phyloP scores from a whole-genome alignment of 2,113 vertebrate species.

The Heterotis niloticus region DNA sequence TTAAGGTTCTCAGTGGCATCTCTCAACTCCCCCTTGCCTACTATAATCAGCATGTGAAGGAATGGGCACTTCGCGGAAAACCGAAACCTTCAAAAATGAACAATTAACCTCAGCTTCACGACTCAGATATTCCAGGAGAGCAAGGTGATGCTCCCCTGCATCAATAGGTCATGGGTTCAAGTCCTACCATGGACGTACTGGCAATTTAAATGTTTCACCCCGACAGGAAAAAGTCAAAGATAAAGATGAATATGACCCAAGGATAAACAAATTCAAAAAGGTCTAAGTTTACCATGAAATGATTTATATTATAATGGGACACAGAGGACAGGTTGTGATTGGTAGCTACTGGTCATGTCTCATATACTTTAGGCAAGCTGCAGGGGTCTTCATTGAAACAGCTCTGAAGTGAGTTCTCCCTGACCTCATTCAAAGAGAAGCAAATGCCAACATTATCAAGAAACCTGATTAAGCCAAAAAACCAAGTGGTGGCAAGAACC shows the following conservation, averaged over 20 bases:
- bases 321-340: too few species aligned
- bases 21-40: neutral
- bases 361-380: too few species aligned
- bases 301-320: too few species aligned
- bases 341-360: too few species aligned
- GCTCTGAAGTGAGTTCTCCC: too few species aligned
- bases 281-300: neutral
- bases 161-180: neutral
- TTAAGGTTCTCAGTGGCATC: conserved; percentile 24
- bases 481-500: too few species aligned
- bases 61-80: neutral
- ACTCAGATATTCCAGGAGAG: neutral
- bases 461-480: too few species aligned
- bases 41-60: neutral
- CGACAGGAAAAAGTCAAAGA: neutral
- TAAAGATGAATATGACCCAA: neutral
- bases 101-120: conserved; percentile 28
- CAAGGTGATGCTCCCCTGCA: neutral
- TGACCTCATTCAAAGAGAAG: too few species aligned
- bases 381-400: too few species aligned
- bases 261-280: neutral
- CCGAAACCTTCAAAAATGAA: conserved; percentile 31
- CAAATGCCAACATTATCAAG: too few species aligned
- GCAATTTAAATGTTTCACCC: neutral
- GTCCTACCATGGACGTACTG: neutral